Evolutionary conservation across 2,113 vertebrate species (phyloP).

Genomic region (Labeo rohita): DNA sequence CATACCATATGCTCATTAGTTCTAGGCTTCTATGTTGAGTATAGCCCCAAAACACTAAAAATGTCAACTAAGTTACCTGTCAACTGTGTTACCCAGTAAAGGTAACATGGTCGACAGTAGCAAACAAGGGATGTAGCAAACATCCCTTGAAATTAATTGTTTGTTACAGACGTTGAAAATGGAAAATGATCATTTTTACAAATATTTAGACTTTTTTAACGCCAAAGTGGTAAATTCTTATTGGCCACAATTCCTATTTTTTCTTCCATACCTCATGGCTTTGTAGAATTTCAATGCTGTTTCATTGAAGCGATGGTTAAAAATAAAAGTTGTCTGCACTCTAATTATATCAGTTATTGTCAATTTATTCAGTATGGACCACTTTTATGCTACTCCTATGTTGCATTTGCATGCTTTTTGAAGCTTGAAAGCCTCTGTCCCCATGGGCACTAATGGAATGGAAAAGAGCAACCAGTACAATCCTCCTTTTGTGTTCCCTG

Average conservation of each 20-base stretch:
- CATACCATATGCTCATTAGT: no score
- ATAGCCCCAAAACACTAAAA: no score
- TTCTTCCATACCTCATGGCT: not conserved
- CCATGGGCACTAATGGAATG: not conserved
- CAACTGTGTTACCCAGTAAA: no score
- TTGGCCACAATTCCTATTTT: not conserved
- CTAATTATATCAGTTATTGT: not conserved
- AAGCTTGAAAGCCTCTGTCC: conserved; percentile 13
- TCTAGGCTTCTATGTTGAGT: no score
- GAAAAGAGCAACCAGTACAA: conserved; percentile 4
- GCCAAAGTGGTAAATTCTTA: not conserved
- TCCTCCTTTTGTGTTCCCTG: not conserved
- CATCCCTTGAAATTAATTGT: no score
- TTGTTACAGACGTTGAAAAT: no score
- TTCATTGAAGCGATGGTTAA: not conserved
- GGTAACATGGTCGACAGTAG: no score
- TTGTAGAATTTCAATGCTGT: not conserved
- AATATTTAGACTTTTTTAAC: not conserved
- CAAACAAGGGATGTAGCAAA: no score
- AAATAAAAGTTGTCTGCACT: not conserved
- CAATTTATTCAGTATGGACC: not conserved
- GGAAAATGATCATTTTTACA: no score
- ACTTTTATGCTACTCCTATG: conserved; percentile 2
- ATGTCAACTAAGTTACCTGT: no score
- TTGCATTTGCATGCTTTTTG: not conserved